phyloP scores from a whole-genome alignment of 2,888 invertebrate genomes.

The Nephrotoma appendiculata region DNA sequence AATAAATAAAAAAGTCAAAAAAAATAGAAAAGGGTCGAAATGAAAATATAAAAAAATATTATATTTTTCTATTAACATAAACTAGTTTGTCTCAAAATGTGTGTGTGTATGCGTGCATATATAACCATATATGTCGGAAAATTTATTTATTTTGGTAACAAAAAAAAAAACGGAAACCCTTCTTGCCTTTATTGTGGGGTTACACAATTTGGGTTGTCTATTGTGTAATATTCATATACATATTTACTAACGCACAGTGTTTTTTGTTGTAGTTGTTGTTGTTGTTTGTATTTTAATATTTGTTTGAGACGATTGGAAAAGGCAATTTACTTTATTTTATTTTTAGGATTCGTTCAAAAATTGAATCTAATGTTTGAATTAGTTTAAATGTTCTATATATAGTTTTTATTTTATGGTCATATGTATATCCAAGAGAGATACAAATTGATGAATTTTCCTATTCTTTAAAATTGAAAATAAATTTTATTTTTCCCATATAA shows the following conservation, averaged over 20 bases:
- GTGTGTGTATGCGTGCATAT: background rate
- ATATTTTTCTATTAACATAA: background rate
- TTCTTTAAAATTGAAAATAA: background rate
- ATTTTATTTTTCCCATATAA: background rate
- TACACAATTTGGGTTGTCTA: background rate
- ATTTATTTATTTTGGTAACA: background rate
- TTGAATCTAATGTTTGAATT: background rate
- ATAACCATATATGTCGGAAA: background rate
- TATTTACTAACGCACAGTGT: background rate
- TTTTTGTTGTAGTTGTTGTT: background rate
- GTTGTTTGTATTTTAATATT: background rate
- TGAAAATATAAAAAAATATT: background rate
- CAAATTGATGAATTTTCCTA: background rate
- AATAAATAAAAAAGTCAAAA: background rate
- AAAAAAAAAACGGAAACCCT: background rate
- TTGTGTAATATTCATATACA: background rate
- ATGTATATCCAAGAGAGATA: background rate
- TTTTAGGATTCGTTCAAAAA: background rate
- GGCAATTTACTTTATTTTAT: background rate
- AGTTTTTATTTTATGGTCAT: background rate
- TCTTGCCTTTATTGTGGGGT: background rate
- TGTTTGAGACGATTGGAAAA: background rate
- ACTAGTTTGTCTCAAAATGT: background rate
- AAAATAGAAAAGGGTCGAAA: background rate
- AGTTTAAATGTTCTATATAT: background rate